Evolutionary conservation across 2,888 invertebrate genomes (phyloP).

Genomic region (Peribatodes rhomboidaria): DNA sequence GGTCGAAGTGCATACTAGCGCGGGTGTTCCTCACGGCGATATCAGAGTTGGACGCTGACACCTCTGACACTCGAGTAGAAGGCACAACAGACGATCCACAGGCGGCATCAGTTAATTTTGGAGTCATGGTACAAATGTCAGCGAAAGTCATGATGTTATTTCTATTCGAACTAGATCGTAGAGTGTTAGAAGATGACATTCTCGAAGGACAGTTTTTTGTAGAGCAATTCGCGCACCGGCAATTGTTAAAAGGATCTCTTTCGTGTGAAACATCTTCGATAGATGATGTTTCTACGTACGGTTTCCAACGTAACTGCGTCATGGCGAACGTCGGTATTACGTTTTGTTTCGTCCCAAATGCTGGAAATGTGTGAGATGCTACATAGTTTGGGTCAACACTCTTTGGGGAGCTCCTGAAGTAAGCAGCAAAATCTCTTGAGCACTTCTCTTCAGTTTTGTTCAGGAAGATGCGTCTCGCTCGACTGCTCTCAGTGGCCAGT

Average conservation of each 20-base stretch:
- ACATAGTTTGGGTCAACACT: constrained; percentile 49
- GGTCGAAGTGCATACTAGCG: constrained; percentile 35
- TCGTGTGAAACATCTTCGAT: constrained; percentile 37
- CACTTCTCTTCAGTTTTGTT: constrained; percentile 28
- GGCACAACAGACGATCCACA: constrained; percentile 51
- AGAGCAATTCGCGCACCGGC: constrained; percentile 57
- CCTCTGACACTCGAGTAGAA: constrained; percentile 44
- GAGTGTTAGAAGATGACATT: constrained; percentile 23
- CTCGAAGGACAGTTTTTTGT: constrained; percentile 50
- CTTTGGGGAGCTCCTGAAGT: constrained; percentile 49
- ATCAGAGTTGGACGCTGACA: constrained; percentile 46
- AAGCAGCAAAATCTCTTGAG: constrained; percentile 57
- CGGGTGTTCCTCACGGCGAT: constrained; percentile 45
- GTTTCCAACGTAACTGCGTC: constrained; percentile 58
- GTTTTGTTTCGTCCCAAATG: constrained; percentile 5
- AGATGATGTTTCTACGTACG: constrained; percentile 49
- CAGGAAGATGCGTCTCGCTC: constrained; percentile 52
- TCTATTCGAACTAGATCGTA: constrained; percentile 47
- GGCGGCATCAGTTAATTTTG: constrained; percentile 57
- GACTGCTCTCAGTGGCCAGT: constrained; percentile 52
- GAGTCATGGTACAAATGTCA: constrained; percentile 70
- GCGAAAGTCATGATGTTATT: constrained; percentile 66
- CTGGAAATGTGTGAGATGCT: constrained; percentile 50
- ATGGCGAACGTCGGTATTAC: constrained; percentile 54
- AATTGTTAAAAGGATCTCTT: constrained; percentile 41